Evolutionary conservation across 2,888 invertebrate species (phyloP), one percentile per base, ranked within the genome.

Genomic region (Incurvaria masculella): DNA sequence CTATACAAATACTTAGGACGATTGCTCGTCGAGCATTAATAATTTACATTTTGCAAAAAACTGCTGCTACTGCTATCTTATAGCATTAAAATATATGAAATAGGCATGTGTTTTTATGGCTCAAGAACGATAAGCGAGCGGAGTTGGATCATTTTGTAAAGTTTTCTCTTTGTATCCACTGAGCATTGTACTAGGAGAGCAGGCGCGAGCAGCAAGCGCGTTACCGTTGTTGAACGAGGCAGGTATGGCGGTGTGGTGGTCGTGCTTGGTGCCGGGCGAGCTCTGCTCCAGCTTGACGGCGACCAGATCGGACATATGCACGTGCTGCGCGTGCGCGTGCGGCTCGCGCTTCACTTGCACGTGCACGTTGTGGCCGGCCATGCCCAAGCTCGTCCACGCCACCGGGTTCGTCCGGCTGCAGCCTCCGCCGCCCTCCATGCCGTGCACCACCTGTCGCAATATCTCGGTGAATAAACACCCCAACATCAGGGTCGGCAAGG

Each of bases 321-420:
- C 56, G 55, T 72, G 73, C 46, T 71, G 74, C 8, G 21, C 39
- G 33, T 20, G 16, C 16, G 16, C 18, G 19, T 74, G 67, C 1
- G 87, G 86, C 63, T 87, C 87, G 51, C 87, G 79, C 63, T 88
- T 88, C 49, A 87, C 84, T 57, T 83, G 80, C 45, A 82, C 80
- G 51, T 73, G 79, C 21, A 79, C 73, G 59, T 73, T 73, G 60
- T 72, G 68, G 44, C 74, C 75, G 5, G 70, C 65, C 50, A 74
- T 66, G 16, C 75, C 76, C 17, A 68, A 65, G 17, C 46, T 59
- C 57, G 56, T 64, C 86, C 86, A 87, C 49, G 85, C 83, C 51
- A 87, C 81, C 3, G 87, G 87, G 64, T 86, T 82, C 10, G 87
- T 87, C 43, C 87, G 74, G 62, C 87, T 87, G 64, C 87, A 88